Evolutionary conservation across 2,797 vertebrate genomes (phyloP).

Genomic region (Parauchenoglanis ngamensis): DNA sequence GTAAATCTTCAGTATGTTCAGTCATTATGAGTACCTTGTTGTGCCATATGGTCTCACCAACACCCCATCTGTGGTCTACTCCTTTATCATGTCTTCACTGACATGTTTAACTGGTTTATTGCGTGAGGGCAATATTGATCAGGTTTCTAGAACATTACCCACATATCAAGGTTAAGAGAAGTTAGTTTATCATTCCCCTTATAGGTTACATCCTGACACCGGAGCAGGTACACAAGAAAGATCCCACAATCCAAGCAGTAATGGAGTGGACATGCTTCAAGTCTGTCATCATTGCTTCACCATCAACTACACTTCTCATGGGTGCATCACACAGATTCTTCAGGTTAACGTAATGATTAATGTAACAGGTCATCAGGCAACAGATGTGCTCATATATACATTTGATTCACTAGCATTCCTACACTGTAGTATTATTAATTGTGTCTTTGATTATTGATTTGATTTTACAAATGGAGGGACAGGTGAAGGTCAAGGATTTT

Average conservation of each 20-base stretch:
- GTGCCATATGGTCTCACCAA: neutral
- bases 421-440: neutral
- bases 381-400: neutral
- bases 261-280: neutral
- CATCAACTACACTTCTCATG: neutral
- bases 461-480: neutral
- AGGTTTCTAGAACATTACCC: neutral
- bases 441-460: neutral
- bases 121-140: neutral
- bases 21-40: neutral
- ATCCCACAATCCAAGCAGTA: neutral
- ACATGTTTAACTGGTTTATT: neutral
- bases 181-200: neutral
- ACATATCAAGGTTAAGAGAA: neutral
- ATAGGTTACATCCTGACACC: neutral
- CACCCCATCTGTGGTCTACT: neutral
- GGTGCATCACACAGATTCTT: neutral
- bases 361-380: neutral
- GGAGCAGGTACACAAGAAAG: neutral
- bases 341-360: neutral
- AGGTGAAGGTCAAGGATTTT: neutral
- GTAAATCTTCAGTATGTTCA: neutral
- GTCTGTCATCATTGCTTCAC: neutral
- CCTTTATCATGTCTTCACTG: neutral
- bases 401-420: neutral